Evolutionary conservation across 2,113 vertebrate genomes (phyloP), one percentile per base, ranked within the genome.

Genomic region (Rynchops niger): DNA sequence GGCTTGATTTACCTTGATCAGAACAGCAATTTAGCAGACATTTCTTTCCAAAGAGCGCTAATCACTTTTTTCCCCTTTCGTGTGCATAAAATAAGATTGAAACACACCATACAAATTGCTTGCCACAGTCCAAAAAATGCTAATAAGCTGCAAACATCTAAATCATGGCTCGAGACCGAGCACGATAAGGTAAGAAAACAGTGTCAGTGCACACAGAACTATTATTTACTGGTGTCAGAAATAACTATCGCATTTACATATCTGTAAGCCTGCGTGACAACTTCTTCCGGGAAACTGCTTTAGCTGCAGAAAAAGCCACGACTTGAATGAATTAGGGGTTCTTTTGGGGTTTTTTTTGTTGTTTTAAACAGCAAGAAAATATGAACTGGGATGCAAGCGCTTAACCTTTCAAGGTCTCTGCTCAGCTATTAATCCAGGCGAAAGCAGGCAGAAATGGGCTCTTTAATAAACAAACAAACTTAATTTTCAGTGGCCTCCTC

Each of bases 171-270:
- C 15, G 6, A 97, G 94, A 90, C 93, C 84, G 45, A 58, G 92
- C 91, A 29, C 47, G 95, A 55, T 73, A 96, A 97, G 97, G 97
- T 95, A 97, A 90, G 97, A 81, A 97, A 97, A 89, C 93, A 94
- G 95, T 81, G 94, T 42, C 14, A n/a, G 66, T 65, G 93, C 90
- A 92, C 45, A 81, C 89, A 89, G 85, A 95, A 93, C 97, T 91
- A 95, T 98, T 98, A 98, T 97, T 98, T 98, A 97, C 96, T 55
- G 32, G 74, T 88, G 97, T 98, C 98, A 97, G 94, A 97, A 98
- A 97, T 96, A 98, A 97, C 97, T 80, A 86, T 67, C 16, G 6
- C 76, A 97, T 97, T 97, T 98, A 93, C 98, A 97, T 97, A 97
- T 97, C 95, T 65, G 78, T 80, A 94, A 93, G 91, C 56, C 93